Base-by-base conservation (phyloP, 2,797 vertebrate genomes). In the Peromyscus melanophrys region DNA sequence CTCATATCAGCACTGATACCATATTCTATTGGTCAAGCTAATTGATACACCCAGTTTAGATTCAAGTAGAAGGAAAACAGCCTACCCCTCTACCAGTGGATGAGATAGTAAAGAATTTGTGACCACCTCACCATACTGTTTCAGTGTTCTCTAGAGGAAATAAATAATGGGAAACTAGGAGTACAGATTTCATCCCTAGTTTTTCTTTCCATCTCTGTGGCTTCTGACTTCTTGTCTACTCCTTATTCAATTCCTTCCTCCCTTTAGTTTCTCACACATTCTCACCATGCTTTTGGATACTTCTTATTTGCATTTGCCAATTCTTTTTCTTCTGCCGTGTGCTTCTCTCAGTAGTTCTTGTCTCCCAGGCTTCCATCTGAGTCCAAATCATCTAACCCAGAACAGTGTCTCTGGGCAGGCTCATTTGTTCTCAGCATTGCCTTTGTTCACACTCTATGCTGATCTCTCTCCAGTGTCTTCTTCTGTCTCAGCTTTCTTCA, bases 11-110 rank as follows among this genome's bases (percentile, higher is more conserved):
- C 43, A 63, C 29, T 27, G 59, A 52, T 5, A 46, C 8, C 27
- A 34, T 2, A 49, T 69, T 65, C 16, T 77, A 59, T 43, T 59
- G 65, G 37, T 84, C 40, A 84, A 61, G 17, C 4, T 85, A 85
- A 71, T 46, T 34, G 80, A 2, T 61, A 2, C 49, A 31, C 4
- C 1, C 2, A 57, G 14, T 49, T 37, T 16, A 81, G 34, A 82
- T 65, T n/a, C 29, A 84, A 65, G 25, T 11, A 37, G 63, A 90
- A 57, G 61, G 49, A 96, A 87, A 85, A 69, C 27, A 87, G 86
- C 34, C 13, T 57, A 29, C 4, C 13, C 1, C 29, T 11, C 23
- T 84, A 49, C 67, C 2, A 88, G 3, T n/a, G 40, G 29, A 4
- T 0, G 4, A 71, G 92, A 57, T 37, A 52, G 27, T 61, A 34